These are phyloP conservation scores for Noctua comes DNA, from an alignment of 2,888 invertebrate genomes.

Conservation along the genomic window DNA sequence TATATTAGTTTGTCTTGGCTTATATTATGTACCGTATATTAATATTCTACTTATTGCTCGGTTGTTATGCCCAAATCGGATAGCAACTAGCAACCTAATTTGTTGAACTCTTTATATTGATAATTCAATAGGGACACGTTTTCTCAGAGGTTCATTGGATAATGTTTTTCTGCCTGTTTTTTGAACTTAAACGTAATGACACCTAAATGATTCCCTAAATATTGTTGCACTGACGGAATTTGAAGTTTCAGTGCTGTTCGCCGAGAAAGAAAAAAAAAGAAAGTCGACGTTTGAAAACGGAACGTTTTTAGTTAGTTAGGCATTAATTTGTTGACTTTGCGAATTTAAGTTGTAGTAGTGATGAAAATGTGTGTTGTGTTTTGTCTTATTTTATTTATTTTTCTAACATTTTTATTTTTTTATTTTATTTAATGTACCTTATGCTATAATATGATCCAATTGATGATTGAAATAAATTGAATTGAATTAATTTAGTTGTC, in stretches of 20 bases:
- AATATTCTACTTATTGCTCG: background rate
- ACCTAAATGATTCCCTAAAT: background rate
- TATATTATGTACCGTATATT: background rate
- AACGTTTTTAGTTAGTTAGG: background rate
- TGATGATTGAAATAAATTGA: too few species aligned
- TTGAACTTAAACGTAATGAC: background rate
- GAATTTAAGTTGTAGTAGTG: too few species aligned
- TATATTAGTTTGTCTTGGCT: conserved; percentile 1
- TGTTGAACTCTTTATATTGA: background rate
- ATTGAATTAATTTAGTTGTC: too few species aligned
- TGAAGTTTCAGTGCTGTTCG: background rate
- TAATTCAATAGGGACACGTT: background rate
- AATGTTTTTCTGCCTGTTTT: background rate
- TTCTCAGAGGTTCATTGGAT: background rate
- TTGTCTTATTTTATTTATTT: too few species aligned
- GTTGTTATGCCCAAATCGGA: background rate
- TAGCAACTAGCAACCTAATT: conserved; percentile 12
- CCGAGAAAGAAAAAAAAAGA: too few species aligned
- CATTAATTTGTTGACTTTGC: background rate
- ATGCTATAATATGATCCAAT: too few species aligned
- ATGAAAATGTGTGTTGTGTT: too few species aligned
- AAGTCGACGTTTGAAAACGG: too few species aligned
- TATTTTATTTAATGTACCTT: too few species aligned
- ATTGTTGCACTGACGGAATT: background rate
- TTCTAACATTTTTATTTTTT: too few species aligned